Evolutionary conservation across 1,140 invertebrate genomes (phyloP).

Genomic region (Tetramorium simillimum): DNA sequence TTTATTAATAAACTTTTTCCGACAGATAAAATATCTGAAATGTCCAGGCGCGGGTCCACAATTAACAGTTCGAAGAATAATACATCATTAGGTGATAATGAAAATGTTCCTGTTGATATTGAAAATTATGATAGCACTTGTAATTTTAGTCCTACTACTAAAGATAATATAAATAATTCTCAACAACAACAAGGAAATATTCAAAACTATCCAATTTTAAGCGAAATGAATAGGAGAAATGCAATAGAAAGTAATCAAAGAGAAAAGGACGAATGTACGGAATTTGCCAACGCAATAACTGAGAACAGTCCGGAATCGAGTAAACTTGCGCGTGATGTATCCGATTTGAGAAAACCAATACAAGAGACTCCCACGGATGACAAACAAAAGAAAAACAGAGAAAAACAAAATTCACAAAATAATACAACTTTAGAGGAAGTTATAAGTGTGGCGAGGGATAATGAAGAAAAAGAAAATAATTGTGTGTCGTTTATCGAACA

Average conservation of each 20-base stretch:
- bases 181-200: not conserved
- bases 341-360: not conserved
- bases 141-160: not conserved
- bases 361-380: not conserved
- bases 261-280: not conserved
- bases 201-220: not conserved
- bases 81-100: not conserved
- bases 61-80: not conserved
- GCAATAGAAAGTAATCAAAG: not conserved
- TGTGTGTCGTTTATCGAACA: not conserved
- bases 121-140: not conserved
- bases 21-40: not conserved
- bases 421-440: not conserved
- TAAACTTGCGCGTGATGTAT: not conserved
- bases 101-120: not conserved
- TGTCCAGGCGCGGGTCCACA: not conserved
- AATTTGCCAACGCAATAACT: not conserved
- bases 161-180: not conserved
- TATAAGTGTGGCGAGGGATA: too few relatives aligned
- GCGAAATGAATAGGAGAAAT: not conserved
- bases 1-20: too few relatives aligned
- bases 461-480: not conserved
- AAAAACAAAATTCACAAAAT: not conserved
- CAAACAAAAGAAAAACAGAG: not conserved
- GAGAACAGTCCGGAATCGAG: not conserved